Base-by-base conservation (phyloP, 2,113 vertebrate species). In the Pseudorasbora parva region DNA sequence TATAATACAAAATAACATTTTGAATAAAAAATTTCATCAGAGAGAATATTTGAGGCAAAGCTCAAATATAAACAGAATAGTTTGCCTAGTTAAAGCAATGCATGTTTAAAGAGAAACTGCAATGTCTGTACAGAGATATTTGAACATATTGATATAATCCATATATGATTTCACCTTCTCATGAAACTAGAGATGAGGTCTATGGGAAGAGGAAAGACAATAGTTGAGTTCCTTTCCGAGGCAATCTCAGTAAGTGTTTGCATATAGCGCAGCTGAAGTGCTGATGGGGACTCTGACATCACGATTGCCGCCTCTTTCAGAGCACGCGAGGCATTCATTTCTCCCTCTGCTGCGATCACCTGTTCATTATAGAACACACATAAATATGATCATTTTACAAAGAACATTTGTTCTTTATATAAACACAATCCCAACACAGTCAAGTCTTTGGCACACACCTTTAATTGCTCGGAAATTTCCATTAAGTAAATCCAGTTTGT, bases 251-350 rank as follows among this genome's bases (percentile, higher is more conserved):
- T 74, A 51, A 92, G 33, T 0, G 90, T 89, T 84, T 89, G 89
- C 57, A 93, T 87, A 78, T 91, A 90, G 2, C 90, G 89, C 2
- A 93, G 89, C 47, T 91, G 89, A 6, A 90, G 62, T 0, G 90
- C 91, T 8, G 87, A 45, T 0, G 90, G 86, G 64, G 80, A 88
- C 79, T 87, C 68, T 9, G 85, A 54, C 25, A 91, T 84, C 30
- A 86, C 78, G 0, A 41, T 37, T 0, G 89, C 89, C 0, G 87
- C 90, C 8, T 86, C 87, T 86, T 80, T 88, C 33, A 90, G 64
- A 12, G 85, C 88, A 1, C 41, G 71, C 0, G 91, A 91, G 0
- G 87, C 90, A 15, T 82, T 87, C 83, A 82, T 79, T 45, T 92
- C 90, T 0, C 90, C 91, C 74, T 88, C 86, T 0, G 91, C 92